These are phyloP conservation scores for Malurus melanocephalus DNA, from an alignment of 2,113 vertebrate species.

Conservation along the genomic window DNA sequence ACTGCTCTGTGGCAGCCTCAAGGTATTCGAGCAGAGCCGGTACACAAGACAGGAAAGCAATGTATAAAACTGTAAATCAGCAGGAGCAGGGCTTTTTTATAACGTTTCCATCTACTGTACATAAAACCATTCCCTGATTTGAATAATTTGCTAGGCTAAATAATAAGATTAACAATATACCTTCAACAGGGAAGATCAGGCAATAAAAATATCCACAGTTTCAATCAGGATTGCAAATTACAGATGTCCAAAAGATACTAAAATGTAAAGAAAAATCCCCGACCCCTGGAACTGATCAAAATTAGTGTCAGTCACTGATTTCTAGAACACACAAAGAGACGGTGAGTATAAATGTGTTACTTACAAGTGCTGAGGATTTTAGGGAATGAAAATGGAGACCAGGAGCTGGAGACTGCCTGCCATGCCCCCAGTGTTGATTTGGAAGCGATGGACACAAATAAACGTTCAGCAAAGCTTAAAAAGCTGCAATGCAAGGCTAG, in stretches of 20 bases:
- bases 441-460: conserved; percentile 70
- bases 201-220: conserved; percentile 28
- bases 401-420: conserved; percentile 67
- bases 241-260: neutral
- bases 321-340: conserved; percentile 47
- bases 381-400: conserved; percentile 74
- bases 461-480: conserved; percentile 57
- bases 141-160: conserved; percentile 18
- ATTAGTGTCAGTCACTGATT: conserved; percentile 50
- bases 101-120: neutral
- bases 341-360: conserved; percentile 62
- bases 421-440: conserved; percentile 72
- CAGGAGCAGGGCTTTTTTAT: neutral
- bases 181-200: neutral
- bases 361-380: conserved; percentile 75
- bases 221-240: conserved; percentile 25
- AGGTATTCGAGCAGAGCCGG: neutral
- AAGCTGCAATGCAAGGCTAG: conserved; percentile 56
- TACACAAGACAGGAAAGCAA: neutral
- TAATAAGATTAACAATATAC: neutral
- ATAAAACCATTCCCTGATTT: neutral
- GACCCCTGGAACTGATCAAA: conserved; percentile 5
- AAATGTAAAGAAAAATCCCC: conserved; percentile 12
- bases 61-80: neutral
- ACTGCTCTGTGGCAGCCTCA: neutral